Conservation (phyloP, 30 jellyfish, hydroid and myxozoan species). For the Mastigias papua region DNA sequence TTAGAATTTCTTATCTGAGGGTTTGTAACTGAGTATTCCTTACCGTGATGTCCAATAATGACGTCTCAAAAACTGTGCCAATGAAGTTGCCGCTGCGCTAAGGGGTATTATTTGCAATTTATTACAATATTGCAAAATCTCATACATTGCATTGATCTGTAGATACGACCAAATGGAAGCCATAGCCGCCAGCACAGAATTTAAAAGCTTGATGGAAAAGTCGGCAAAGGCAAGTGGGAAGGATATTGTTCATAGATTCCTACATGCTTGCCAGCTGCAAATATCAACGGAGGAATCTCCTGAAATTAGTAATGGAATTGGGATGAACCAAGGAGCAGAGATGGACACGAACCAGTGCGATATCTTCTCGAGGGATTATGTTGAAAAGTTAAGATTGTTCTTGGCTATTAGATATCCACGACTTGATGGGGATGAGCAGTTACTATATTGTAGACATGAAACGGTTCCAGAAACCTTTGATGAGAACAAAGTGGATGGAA, state of each 20-base stretch:
- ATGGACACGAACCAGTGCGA: not conserved
- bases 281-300: not conserved
- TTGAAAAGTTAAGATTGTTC: not conserved
- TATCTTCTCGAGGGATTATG: constrained; percentile 2
- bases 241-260: not conserved
- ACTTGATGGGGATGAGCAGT: constrained; percentile 9
- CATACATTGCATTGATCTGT: not conserved
- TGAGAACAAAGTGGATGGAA: not conserved
- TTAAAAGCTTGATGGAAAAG: not conserved
- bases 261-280: not conserved
- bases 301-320: not conserved
- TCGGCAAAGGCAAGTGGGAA: constrained; percentile 28
- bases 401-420: constrained; percentile 41
- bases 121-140: too few relatives aligned
- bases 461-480: constrained; percentile 18
- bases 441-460: not conserved
- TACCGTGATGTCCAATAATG: too few relatives aligned
- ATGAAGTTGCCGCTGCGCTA: too few relatives aligned
- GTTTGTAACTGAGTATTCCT: too few relatives aligned
- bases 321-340: not conserved
- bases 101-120: too few relatives aligned
- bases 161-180: constrained; percentile 42
- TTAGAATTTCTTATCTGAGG: too few relatives aligned
- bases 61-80: too few relatives aligned
- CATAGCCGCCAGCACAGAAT: constrained; percentile 29